A percentile compares a stretch with the other conserved stretches of the same genome.
phyloP scores from a whole-genome alignment of 2,888 invertebrate genomes.

The Eremobia ochroleuca region DNA sequence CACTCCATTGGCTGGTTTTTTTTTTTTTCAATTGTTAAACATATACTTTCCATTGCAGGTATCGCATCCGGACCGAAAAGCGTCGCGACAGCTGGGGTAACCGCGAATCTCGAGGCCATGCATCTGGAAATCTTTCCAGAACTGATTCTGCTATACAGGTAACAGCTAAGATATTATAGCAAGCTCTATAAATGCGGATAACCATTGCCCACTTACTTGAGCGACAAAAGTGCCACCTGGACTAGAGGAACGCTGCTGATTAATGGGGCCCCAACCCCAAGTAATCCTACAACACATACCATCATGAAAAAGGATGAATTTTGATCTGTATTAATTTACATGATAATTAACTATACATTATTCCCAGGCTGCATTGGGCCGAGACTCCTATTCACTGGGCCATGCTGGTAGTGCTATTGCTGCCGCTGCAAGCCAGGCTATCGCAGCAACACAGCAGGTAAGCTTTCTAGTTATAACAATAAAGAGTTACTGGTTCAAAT shows the following conservation, averaged over 20 bases:
- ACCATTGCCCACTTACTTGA: background rate
- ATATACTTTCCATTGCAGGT: constrained; percentile 76
- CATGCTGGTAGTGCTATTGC: constrained; percentile 97
- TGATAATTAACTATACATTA: background rate
- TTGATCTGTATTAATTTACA: background rate
- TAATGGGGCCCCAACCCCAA: background rate
- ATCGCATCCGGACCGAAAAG: constrained; percentile 93
- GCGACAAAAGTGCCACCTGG: background rate
- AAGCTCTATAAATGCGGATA: background rate
- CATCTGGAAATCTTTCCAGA: constrained; percentile 83
- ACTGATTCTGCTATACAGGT: constrained; percentile 89
- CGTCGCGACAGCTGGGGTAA: constrained; percentile 93
- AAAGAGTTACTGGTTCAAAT: background rate
- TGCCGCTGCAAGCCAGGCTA: constrained; percentile 98
- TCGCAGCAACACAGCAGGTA: constrained; percentile 98
- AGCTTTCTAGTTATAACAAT: background rate
- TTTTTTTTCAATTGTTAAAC: background rate
- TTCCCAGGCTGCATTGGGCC: constrained; percentile 85
- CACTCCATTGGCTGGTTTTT: background rate
- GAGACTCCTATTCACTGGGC: constrained; percentile 93
- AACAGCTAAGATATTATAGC: constrained; percentile 21
- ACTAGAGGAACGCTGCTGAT: background rate
- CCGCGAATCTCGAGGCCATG: constrained; percentile 85
- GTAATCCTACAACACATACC: background rate
- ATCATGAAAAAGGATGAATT: too few species aligned